Conservation (phyloP, 2,113 vertebrate genomes). For the Crotalus horridus region DNA sequence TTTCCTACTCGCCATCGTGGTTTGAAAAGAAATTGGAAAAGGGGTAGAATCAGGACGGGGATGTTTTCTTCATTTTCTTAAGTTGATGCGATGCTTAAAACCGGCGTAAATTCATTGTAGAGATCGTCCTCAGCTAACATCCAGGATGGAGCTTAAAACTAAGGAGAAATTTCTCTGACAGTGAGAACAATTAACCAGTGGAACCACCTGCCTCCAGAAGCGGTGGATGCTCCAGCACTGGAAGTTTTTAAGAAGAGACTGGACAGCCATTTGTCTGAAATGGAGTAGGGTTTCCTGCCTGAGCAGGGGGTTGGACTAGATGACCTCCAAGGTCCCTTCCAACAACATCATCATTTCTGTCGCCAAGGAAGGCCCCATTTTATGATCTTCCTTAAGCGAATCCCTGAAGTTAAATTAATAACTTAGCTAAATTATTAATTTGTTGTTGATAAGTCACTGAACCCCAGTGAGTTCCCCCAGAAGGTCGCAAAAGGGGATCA, state of each 20-base stretch:
- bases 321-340: too few relatives aligned
- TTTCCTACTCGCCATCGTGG: background rate
- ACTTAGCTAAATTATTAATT: background rate
- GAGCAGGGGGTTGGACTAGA: too few relatives aligned
- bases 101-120: background rate
- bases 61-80: background rate
- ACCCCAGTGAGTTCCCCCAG: background rate
- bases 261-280: too few relatives aligned
- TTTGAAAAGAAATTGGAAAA: background rate
- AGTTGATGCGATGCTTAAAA: background rate
- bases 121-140: background rate
- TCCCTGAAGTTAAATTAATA: background rate
- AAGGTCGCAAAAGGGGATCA: too few relatives aligned
- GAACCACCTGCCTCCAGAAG: too few relatives aligned
- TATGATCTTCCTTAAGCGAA: background rate
- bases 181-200: too few relatives aligned
- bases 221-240: too few relatives aligned
- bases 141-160: too few relatives aligned
- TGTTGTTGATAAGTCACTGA: background rate
- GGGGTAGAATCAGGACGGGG: background rate
- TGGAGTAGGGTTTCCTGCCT: too few relatives aligned
- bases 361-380: background rate
- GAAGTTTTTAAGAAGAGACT: too few relatives aligned
- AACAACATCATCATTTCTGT: background rate
- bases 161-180: too few relatives aligned